A percentile compares a stretch with the other conserved stretches of the same genome.
Evolutionary conservation across 2,797 vertebrate genomes (phyloP).

Genomic region (Coluber constrictor): DNA sequence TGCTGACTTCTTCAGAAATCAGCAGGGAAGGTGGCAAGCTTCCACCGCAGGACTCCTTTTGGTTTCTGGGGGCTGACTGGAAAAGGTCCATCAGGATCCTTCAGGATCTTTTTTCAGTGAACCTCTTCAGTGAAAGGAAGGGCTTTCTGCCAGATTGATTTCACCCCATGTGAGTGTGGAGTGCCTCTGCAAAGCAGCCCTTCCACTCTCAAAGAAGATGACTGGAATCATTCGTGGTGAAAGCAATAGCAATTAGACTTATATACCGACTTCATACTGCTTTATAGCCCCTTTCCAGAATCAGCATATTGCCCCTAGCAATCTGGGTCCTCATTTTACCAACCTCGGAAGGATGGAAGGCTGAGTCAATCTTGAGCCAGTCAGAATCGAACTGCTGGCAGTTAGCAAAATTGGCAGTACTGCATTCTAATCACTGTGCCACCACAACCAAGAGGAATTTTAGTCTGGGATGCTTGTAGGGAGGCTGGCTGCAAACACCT

Average conservation of each 20-base stretch:
- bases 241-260: background rate
- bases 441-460: background rate
- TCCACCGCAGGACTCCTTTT: background rate
- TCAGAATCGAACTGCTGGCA: background rate
- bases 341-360: background rate
- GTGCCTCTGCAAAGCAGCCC: background rate
- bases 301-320: background rate
- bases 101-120: background rate
- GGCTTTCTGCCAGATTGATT: background rate
- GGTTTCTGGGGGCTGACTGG: background rate
- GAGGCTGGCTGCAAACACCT: background rate
- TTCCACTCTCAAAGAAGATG: background rate
- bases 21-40: background rate
- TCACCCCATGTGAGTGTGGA: background rate
- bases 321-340: background rate
- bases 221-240: background rate
- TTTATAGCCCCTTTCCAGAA: background rate
- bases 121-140: background rate
- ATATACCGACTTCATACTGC: background rate
- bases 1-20: background rate
- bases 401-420: background rate
- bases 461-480: background rate
- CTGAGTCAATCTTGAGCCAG: background rate
- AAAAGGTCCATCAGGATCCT: background rate
- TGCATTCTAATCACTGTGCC: background rate